phyloP scores from a whole-genome alignment of 2,797 vertebrate genomes.

The Poeciliopsis turneri region DNA sequence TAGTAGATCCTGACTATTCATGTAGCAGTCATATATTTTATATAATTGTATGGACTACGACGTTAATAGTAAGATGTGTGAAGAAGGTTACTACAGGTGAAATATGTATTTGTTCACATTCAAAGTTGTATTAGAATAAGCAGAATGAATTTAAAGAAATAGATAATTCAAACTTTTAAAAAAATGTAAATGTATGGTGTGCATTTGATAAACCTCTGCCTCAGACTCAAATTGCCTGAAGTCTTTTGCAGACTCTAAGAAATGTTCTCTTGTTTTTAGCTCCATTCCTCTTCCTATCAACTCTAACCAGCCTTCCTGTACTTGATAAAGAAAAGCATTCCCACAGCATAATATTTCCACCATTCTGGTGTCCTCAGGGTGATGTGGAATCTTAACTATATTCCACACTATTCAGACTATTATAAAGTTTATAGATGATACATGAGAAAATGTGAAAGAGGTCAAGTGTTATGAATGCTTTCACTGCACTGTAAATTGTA shows the following conservation, averaged over 20 bases:
- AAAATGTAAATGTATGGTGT: not conserved
- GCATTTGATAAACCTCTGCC: not conserved
- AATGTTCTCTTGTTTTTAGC: not conserved
- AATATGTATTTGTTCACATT: not conserved
- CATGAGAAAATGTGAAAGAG: not conserved
- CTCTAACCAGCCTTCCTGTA: not conserved
- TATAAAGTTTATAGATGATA: not conserved
- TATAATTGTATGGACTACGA: not conserved
- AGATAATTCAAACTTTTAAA: not conserved
- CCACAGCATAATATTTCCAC: not conserved
- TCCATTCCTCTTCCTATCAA: not conserved
- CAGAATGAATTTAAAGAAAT: not conserved
- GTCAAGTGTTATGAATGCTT: not conserved
- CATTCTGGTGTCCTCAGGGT: not conserved
- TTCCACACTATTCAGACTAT: no score
- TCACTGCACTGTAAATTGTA: not conserved
- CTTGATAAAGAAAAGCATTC: not conserved
- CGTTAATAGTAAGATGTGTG: not conserved
- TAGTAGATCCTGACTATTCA: slow-evolving; percentile 24
- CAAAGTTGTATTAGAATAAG: not conserved
- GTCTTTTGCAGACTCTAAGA: not conserved
- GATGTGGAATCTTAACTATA: not conserved
- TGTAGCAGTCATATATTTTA: not conserved
- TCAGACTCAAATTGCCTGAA: not conserved
- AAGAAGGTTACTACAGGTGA: not conserved